These are phyloP conservation scores for Typhlomys cinereus DNA, from an alignment of 2,113 vertebrate species.

Conservation along the genomic window DNA sequence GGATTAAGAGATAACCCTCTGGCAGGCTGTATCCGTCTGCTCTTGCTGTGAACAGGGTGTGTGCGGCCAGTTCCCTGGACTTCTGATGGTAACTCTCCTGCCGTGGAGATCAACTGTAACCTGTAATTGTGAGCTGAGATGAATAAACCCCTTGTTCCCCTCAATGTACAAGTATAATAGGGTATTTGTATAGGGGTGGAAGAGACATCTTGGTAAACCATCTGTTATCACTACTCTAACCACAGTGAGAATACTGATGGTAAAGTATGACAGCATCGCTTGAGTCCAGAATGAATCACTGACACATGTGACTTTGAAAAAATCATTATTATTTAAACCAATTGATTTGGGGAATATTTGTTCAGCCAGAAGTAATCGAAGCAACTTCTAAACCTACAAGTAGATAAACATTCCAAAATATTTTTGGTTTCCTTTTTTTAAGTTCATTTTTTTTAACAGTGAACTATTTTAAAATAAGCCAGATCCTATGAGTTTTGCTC, in stretches of 20 bases:
- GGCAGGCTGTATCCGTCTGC: too few relatives aligned
- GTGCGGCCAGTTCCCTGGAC: too few relatives aligned
- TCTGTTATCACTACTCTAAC: background rate
- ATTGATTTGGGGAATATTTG: background rate
- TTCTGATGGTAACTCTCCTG: too few relatives aligned
- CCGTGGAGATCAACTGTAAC: too few relatives aligned
- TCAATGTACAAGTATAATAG: too few relatives aligned
- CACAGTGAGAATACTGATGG: background rate
- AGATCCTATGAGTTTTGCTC: background rate
- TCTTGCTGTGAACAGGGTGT: too few relatives aligned
- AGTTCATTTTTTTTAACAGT: background rate
- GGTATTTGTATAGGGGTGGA: background rate
- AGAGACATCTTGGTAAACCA: background rate
- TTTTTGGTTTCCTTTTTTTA: background rate
- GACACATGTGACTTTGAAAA: background rate
- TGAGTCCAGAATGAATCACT: background rate
- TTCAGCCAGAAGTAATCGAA: slow-evolving; percentile 26
- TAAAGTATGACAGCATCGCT: too few relatives aligned
- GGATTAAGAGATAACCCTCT: too few relatives aligned
- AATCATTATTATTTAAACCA: background rate
- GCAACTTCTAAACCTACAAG: background rate
- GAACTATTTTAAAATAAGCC: slow-evolving; percentile 10
- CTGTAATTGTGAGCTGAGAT: too few relatives aligned
- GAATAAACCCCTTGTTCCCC: too few relatives aligned
- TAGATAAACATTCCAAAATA: background rate